Evolutionary conservation across 2,888 invertebrate genomes (phyloP), one percentile per base, ranked within the genome.

Genomic region (Cryptocephalus moraei): DNA sequence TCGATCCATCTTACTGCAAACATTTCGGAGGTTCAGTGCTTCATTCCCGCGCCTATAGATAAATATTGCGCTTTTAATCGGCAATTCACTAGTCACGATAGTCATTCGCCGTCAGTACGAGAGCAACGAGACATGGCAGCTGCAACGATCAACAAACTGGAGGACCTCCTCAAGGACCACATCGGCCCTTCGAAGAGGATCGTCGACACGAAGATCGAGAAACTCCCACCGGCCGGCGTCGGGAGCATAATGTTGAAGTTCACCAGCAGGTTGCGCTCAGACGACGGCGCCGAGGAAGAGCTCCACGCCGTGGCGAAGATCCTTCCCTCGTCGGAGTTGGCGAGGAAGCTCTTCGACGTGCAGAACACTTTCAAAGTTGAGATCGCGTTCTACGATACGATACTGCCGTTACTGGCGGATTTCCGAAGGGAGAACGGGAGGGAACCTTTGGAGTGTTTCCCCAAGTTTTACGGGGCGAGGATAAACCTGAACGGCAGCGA

Each of bases 281-380:
- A 32, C 8, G 31, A 36, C 12, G 34, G 22, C 10, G 32, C 8
- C 2, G 33, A 47, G 33, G 39, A 38, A 10, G 8, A 32, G n/a
- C 6, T 47, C 9, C 32, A 38, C 33, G 32, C 39, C 14, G 47
- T 43, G 8, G 47, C 43, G n/a, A 34, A 34, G n/a, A 9, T 34
- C 9, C 9, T 47, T 36, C 53, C 53, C n/a, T 22, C 2, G 8
- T 39, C 36, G 10, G 49, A 47, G 41, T 39, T 43, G 12, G 14
- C 43, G 8, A 67, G 69, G 57, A 52, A 64, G n/a, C 52, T 75
- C 1, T 77, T 76, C 54, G 66, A 74, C 48, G 73, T 72, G 6
- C 64, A 71, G 43, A 64, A 67, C 1, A 73, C 75, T 0, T 75
- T 76, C 49, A 58, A 63, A 1, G 73, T 75, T 4, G 78, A 78